Conservation (phyloP, 1,140 invertebrate genomes). For the Hyposmocoma kahamanoa region DNA sequence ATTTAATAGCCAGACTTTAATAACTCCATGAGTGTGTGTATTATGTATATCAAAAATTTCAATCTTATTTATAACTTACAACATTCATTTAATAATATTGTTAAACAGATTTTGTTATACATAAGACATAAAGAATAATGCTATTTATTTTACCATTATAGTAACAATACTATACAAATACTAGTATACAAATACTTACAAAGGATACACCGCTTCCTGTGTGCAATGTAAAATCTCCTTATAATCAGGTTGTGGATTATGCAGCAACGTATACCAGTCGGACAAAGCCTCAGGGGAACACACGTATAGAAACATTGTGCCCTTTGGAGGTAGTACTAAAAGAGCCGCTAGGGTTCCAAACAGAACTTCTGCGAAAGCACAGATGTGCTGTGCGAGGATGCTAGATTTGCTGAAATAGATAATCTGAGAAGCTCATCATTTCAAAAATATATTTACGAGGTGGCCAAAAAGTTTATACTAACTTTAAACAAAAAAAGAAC, state of each 20-base stretch:
- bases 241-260: constrained; percentile 96
- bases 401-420: constrained; percentile 40
- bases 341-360: constrained; percentile 84
- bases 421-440: too few relatives aligned
- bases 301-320: constrained; percentile 82
- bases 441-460: too few relatives aligned
- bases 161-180: constrained; percentile 15
- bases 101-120: too few relatives aligned
- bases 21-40: too few relatives aligned
- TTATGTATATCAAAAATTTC: too few relatives aligned
- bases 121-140: too few relatives aligned
- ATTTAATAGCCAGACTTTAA: too few relatives aligned
- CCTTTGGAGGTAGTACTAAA: constrained; percentile 84
- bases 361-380: constrained; percentile 86
- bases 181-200: constrained; percentile 79
- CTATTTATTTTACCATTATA: too few relatives aligned
- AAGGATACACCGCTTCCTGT: constrained; percentile 96
- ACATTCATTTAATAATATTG: too few relatives aligned
- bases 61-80: too few relatives aligned
- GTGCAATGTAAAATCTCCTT: constrained; percentile 92
- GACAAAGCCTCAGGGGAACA: constrained; percentile 86
- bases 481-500: too few relatives aligned
- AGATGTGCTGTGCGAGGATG: constrained; percentile 79
- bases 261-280: constrained; percentile 97
- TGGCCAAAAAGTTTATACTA: too few relatives aligned